Percentiles rank a stretch among this genome's conserved stretches.
Evolutionary conservation across 2,113 vertebrate species (phyloP).

Genomic region (Apodemus sylvaticus): DNA sequence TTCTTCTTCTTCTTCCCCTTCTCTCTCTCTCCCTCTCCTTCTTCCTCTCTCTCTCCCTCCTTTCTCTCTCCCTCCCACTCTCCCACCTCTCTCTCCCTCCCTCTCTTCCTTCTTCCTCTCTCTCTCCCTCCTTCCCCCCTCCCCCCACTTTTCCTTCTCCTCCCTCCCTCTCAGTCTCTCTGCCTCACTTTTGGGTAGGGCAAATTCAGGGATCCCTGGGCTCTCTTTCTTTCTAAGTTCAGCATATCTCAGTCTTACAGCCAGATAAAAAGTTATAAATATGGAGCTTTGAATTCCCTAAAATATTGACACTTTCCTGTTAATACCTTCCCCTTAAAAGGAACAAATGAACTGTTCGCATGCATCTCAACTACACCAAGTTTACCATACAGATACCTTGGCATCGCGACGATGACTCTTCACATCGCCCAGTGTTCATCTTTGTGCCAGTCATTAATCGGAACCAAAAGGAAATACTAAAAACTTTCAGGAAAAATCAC

Average conservation of each 20-base stretch:
- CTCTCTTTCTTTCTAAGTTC: neutral
- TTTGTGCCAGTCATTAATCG: neutral
- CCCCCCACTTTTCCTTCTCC: neutral
- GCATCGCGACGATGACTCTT: neutral
- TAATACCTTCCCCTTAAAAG: neutral
- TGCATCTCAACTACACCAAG: neutral
- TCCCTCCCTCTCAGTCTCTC: neutral
- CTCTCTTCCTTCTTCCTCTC: too few relatives aligned
- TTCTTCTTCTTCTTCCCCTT: too few relatives aligned
- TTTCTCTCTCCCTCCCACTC: too few relatives aligned
- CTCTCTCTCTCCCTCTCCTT: too few relatives aligned
- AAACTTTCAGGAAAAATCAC: neutral
- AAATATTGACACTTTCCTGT: neutral
- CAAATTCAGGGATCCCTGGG: neutral
- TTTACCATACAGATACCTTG: neutral
- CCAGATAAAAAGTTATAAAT: constrained; percentile 10
- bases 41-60: too few relatives aligned
- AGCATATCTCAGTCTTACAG: neutral
- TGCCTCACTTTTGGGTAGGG: neutral
- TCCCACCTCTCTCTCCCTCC: too few relatives aligned
- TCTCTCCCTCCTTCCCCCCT: neutral
- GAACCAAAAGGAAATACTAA: neutral
- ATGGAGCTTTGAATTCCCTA: neutral
- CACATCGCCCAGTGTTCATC: neutral
- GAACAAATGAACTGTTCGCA: neutral